Conservation (phyloP, 2,888 invertebrate species). For the Oscheius onirici region DNA sequence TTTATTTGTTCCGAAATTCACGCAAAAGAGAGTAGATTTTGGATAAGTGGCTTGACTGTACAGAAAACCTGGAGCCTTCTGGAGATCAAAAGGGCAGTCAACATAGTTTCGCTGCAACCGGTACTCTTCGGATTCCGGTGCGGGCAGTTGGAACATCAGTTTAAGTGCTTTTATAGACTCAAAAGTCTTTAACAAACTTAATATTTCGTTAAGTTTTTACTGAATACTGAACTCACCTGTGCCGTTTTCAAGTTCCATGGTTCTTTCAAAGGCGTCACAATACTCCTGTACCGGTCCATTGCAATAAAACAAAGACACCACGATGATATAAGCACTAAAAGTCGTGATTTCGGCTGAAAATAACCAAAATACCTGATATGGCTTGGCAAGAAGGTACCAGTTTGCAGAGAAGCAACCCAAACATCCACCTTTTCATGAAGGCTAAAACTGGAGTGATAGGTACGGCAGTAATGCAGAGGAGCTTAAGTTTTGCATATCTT, state of each 20-base stretch:
- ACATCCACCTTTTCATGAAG: constrained; percentile 89
- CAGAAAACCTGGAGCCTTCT: no score
- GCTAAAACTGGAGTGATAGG: constrained; percentile 96
- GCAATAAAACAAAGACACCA: constrained; percentile 97
- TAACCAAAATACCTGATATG: constrained; percentile 58
- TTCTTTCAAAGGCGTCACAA: constrained; percentile 68
- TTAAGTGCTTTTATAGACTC: no score
- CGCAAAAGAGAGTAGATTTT: no score
- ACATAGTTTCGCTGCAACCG: no score
- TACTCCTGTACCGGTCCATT: constrained; percentile 84
- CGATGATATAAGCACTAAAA: constrained; percentile 93
- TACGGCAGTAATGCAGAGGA: constrained; percentile 90
- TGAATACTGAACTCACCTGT: constrained; percentile 36
- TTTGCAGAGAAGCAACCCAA: constrained; percentile 89
- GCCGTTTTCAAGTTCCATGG: constrained; percentile 66
- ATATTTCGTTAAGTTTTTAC: background rate
- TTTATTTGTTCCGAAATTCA: no score
- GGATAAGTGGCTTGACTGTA: no score
- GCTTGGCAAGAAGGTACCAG: constrained; percentile 92
- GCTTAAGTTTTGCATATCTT: constrained; percentile 58
- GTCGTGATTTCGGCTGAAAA: background rate
- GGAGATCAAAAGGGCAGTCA: no score
- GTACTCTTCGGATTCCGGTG: no score
- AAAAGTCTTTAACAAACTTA: no score
- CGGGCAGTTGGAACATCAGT: no score